A percentile compares a stretch with the other conserved stretches of the same genome.
Conservation (phyloP, 2,113 vertebrate species). For the Telmatochromis sp. region DNA sequence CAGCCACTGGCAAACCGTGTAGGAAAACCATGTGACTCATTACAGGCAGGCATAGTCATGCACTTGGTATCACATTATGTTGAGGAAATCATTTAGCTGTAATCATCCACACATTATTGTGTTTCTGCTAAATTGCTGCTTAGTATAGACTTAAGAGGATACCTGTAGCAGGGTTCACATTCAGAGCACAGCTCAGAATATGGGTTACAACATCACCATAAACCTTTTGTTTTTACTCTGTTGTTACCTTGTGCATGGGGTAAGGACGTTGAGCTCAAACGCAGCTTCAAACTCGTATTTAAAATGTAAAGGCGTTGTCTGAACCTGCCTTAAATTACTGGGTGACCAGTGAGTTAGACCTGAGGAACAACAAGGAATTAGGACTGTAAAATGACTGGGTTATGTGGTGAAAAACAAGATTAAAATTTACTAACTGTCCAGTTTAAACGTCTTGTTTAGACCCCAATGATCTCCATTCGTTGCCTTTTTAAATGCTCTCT, state of each 20-base stretch:
- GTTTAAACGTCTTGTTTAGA: neutral
- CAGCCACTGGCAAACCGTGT: neutral
- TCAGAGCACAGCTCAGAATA: neutral
- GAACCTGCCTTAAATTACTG: neutral
- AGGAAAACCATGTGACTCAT: neutral
- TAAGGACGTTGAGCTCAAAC: rapidly evolving
- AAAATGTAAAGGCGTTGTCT: neutral
- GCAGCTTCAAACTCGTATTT: neutral
- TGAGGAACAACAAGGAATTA: neutral
- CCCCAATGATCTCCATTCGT: neutral
- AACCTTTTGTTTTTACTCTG: neutral
- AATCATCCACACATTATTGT: neutral
- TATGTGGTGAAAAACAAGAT: neutral
- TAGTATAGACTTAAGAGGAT: neutral
- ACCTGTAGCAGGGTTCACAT: neutral
- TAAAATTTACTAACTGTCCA: neutral
- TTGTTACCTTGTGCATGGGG: neutral
- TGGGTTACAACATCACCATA: neutral
- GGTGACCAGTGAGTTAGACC: neutral
- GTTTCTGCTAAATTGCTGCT: neutral
- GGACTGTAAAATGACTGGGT: neutral
- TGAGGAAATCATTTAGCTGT: neutral
- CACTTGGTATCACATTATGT: neutral
- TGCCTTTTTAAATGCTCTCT: neutral
- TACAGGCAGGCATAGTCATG: neutral